Conservation (phyloP, 2,797 vertebrate genomes). For the Aulostomus chinensis region DNA sequence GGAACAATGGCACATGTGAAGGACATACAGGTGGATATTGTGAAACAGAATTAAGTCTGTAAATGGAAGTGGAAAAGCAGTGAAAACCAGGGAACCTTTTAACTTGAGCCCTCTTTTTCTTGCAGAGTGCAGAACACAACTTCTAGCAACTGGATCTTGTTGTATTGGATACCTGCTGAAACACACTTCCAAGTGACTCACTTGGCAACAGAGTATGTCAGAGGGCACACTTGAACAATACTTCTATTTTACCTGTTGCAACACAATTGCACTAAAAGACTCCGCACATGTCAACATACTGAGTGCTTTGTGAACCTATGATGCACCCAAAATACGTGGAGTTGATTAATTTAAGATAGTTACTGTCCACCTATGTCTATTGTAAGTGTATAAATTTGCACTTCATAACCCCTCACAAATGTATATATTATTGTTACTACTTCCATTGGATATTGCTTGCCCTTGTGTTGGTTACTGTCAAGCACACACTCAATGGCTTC, state of each 20-base stretch:
- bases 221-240: constrained; percentile 15
- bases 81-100: constrained; percentile 21
- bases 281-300: no score
- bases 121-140: constrained; percentile 7
- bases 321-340: no score
- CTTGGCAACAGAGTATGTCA: constrained; percentile 2
- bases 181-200: no score
- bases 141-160: not conserved
- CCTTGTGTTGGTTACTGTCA: not conserved
- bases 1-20: constrained; percentile 51
- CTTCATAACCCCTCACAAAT: not conserved
- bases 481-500: not conserved
- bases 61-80: constrained; percentile 32
- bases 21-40: constrained; percentile 38
- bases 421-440: not conserved
- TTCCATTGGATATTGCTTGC: not conserved
- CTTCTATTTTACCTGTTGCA: constrained; percentile 3
- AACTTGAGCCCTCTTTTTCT: constrained; percentile 1
- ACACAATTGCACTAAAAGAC: constrained; percentile 7
- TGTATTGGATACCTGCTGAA: constrained; percentile 4
- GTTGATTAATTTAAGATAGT: no score
- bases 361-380: no score
- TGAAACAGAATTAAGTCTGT: constrained; percentile 21
- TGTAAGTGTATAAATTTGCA: no score
- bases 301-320: no score